Percentiles rank a stretch among this genome's conserved stretches.
Evolutionary conservation across 2,113 vertebrate species (phyloP).

Genomic region (Spea multiplicata): DNA sequence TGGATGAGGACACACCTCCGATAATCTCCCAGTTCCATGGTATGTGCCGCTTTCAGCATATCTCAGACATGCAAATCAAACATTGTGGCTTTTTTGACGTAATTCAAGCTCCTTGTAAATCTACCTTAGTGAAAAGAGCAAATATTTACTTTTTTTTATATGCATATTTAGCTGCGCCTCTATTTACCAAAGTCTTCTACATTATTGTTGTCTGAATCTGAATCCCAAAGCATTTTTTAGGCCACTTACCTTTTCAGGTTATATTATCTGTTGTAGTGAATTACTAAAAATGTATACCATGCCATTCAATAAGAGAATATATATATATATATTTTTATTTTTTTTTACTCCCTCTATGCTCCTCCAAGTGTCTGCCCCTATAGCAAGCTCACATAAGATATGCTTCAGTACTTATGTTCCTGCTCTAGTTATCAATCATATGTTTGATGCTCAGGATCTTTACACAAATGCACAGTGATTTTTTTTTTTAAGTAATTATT

Average conservation of each 20-base stretch:
- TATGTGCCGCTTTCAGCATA: slow-evolving; percentile 59
- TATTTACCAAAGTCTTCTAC: neutral
- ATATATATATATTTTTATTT: too few species aligned
- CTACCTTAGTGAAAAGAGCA: neutral
- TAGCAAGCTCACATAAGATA: too few species aligned
- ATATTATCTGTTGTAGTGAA: neutral
- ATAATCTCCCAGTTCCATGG: slow-evolving; percentile 91
- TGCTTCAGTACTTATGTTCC: too few species aligned
- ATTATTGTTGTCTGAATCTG: neutral
- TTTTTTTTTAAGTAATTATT: neutral
- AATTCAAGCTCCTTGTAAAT: slow-evolving; percentile 25
- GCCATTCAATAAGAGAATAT: too few species aligned
- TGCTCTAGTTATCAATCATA: too few species aligned
- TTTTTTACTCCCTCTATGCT: too few species aligned
- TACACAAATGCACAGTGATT: too few species aligned
- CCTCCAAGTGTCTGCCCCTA: too few species aligned
- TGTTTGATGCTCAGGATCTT: too few species aligned
- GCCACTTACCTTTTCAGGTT: neutral
- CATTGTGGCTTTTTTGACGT: slow-evolving; percentile 16
- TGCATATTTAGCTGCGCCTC: neutral
- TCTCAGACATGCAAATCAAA: slow-evolving; percentile 11
- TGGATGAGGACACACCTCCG: slow-evolving; percentile 96
- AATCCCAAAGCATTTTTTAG: neutral
- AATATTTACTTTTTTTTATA: slow-evolving; percentile 6
- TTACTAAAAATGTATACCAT: neutral